Conservation (phyloP, 2,797 vertebrate species). For the Sus cebifrons region DNA sequence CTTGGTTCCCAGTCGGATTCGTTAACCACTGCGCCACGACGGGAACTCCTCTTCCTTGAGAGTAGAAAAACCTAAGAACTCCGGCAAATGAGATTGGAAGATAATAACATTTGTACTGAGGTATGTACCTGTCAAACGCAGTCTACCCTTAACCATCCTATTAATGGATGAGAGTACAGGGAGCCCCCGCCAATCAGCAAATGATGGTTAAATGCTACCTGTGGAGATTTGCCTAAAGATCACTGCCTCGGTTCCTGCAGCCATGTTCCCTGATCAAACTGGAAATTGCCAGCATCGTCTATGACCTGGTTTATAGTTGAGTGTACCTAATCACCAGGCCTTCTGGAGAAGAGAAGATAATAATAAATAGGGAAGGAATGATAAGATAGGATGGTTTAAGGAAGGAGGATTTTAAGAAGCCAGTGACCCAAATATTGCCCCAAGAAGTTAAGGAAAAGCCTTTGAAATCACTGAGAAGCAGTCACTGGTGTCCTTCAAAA, state of each 20-base stretch:
- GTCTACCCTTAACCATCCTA: neutral
- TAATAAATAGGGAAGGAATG: neutral
- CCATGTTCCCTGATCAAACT: neutral
- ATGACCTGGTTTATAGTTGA: neutral
- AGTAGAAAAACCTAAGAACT: constrained; percentile 22
- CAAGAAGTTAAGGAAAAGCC: neutral
- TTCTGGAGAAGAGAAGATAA: neutral
- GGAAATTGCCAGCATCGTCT: neutral
- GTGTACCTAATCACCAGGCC: neutral
- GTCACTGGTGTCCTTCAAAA: constrained; percentile 39
- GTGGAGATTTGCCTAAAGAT: neutral
- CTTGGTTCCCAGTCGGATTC: no score
- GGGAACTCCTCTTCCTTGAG: neutral
- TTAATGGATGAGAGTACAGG: neutral
- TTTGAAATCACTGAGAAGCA: constrained; percentile 40
- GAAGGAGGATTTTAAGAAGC: neutral
- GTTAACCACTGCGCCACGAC: no score
- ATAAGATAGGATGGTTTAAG: neutral
- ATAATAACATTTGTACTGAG: constrained; percentile 1
- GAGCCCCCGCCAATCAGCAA: neutral
- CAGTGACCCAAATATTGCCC: neutral
- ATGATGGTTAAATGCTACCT: constrained; percentile 29
- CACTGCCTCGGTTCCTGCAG: neutral
- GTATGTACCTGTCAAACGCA: neutral
- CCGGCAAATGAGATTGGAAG: neutral